Evolutionary conservation across 23 tunicate species (phyloP).

Genomic region (Botrylloides violaceus): DNA sequence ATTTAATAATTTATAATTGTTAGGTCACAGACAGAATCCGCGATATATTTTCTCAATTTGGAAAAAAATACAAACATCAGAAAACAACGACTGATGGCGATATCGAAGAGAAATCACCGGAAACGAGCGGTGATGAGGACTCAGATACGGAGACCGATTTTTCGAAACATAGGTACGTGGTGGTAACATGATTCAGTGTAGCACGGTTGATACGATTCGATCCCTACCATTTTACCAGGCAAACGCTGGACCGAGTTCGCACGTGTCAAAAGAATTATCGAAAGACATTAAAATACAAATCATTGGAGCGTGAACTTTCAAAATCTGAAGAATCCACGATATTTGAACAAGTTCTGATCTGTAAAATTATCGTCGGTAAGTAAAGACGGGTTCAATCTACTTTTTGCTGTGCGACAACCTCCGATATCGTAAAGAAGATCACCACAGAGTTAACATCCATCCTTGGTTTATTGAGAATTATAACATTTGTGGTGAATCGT

Average conservation of each 20-base stretch:
- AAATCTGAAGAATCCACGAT: conserved; percentile 11
- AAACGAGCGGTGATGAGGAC: conserved; percentile 16
- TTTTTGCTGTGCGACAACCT: too few species aligned
- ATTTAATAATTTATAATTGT: neutral
- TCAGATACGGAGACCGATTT: conserved; percentile 22
- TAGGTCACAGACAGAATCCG: conserved; percentile 26
- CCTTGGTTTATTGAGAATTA: too few species aligned
- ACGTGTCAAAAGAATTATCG: conserved; percentile 15
- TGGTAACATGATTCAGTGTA: neutral
- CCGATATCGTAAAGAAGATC: too few species aligned
- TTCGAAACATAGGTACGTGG: conserved; percentile 8
- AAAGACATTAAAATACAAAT: conserved; percentile 22
- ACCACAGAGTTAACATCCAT: too few species aligned
- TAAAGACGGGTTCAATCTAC: too few species aligned
- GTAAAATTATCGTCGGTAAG: conserved; percentile 16
- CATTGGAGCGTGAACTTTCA: conserved; percentile 19
- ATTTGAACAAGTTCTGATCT: conserved; percentile 22
- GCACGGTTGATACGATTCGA: neutral
- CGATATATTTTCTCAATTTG: conserved; percentile 3
- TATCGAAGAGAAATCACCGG: neutral
- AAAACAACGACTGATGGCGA: neutral
- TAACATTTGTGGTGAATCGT: too few species aligned
- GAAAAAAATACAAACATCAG: conserved; percentile 6
- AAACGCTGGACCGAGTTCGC: conserved; percentile 13
- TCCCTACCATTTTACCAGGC: conserved; percentile 13